A percentile compares a stretch with the other conserved stretches of the same genome.
phyloP scores from a whole-genome alignment of 2,888 invertebrate species.

The Drosophila quinaria region DNA sequence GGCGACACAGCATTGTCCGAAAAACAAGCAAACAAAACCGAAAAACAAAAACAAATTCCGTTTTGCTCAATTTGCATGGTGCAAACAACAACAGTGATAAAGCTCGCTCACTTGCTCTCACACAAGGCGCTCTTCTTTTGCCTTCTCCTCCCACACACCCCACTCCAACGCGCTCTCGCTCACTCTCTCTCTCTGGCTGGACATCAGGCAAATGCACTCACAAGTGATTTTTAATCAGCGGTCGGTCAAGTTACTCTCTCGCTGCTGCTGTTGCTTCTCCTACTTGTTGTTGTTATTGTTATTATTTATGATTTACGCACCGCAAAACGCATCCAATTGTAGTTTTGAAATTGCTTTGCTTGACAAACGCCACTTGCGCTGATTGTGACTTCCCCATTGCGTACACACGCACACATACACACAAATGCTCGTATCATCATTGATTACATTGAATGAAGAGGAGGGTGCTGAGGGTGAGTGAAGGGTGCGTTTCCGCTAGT shows the following conservation, averaged over 20 bases:
- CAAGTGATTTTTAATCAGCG: constrained; percentile 64
- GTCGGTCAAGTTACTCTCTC: constrained; percentile 41
- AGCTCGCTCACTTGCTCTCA: constrained; percentile 4
- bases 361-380: constrained; percentile 61
- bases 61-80: constrained; percentile 21
- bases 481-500: constrained; percentile 39
- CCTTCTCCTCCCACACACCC: not conserved
- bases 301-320: constrained; percentile 62
- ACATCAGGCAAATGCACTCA: constrained; percentile 58
- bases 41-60: constrained; percentile 12
- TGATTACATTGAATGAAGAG: no score
- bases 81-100: not conserved
- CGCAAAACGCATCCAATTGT: constrained; percentile 48
- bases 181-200: not conserved
- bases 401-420: not conserved
- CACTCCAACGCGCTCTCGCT: not conserved
- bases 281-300: constrained; percentile 12
- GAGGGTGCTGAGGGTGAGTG: not conserved
- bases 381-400: constrained; percentile 52
- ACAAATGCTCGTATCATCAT: constrained; percentile 30
- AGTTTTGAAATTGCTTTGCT: constrained; percentile 60
- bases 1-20: constrained; percentile 29
- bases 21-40: constrained; percentile 1
- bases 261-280: not conserved
- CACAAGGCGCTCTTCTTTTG: not conserved